These are phyloP conservation scores for Amitus sp. DNA, from an alignment of 2,888 invertebrate species.

Conservation along the genomic window DNA sequence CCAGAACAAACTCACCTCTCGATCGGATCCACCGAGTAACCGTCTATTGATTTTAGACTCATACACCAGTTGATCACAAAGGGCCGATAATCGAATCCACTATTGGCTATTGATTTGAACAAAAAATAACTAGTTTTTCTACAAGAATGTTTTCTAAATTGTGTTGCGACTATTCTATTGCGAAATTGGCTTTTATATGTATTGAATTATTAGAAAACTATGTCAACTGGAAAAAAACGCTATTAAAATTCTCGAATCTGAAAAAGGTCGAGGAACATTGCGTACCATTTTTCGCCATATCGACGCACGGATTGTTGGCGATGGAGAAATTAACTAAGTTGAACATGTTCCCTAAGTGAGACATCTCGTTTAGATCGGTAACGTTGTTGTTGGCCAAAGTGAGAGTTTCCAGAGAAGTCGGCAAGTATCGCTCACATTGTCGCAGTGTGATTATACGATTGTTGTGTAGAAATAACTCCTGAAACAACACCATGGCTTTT, in stretches of 20 bases:
- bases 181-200: background rate
- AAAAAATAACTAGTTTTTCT: slow-evolving; percentile 47
- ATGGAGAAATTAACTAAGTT: slow-evolving; percentile 85
- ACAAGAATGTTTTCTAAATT: background rate
- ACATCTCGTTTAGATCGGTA: slow-evolving; percentile 86
- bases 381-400: slow-evolving; percentile 87
- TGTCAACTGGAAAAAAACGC: background rate
- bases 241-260: background rate
- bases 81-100: slow-evolving; percentile 91
- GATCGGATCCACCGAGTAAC: slow-evolving; percentile 87
- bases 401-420: slow-evolving; percentile 77
- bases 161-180: background rate
- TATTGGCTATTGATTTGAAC: slow-evolving; percentile 66
- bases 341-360: slow-evolving; percentile 79
- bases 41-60: slow-evolving; percentile 87
- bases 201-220: background rate
- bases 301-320: slow-evolving; percentile 88
- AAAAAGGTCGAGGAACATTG: no score
- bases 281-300: slow-evolving; percentile 80
- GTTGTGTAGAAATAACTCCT: slow-evolving; percentile 87
- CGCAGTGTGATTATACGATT: slow-evolving; percentile 85
- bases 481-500: no score
- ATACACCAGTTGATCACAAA: slow-evolving; percentile 95
- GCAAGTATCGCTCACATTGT: slow-evolving; percentile 85
- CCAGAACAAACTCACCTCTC: slow-evolving; percentile 81